A percentile compares a stretch with the other conserved stretches of the same genome.
phyloP scores from a whole-genome alignment of 2,113 vertebrate genomes.

The Leuciscus idus region DNA sequence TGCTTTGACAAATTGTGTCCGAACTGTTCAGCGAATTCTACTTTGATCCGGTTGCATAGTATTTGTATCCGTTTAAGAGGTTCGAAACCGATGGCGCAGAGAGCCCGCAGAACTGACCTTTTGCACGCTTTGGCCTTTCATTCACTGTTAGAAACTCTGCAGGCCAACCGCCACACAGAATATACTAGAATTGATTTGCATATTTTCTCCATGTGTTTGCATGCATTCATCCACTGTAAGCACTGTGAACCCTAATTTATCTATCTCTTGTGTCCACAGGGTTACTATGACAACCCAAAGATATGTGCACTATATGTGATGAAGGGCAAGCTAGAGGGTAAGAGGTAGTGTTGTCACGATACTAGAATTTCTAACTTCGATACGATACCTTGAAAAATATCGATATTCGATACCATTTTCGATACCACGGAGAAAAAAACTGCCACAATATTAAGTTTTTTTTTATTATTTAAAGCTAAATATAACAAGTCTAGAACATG shows the following conservation, averaged over 20 bases:
- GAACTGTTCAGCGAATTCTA: background rate
- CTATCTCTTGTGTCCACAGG: constrained; percentile 74
- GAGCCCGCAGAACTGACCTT: background rate
- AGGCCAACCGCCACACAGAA: background rate
- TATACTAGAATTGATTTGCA: constrained; percentile 10
- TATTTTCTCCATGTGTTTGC: constrained; percentile 32
- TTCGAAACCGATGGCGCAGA: background rate
- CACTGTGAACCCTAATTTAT: constrained; percentile 13
- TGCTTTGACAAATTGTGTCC: background rate
- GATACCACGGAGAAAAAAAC: too few relatives aligned
- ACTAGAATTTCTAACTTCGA: too few relatives aligned
- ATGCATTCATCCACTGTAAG: constrained; percentile 3
- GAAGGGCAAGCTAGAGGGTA: constrained; percentile 93
- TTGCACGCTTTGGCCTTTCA: background rate
- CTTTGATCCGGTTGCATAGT: background rate
- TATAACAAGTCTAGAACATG: too few relatives aligned
- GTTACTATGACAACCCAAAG: constrained; percentile 99
- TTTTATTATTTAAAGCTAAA: too few relatives aligned
- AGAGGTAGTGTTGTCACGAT: too few relatives aligned
- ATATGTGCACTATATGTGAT: constrained; percentile 95
- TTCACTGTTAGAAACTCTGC: constrained; percentile 10
- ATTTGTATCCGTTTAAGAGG: background rate
- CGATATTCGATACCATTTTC: too few relatives aligned
- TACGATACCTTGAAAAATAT: too few relatives aligned
- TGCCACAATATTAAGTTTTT: too few relatives aligned